Evolutionary conservation across 2,797 vertebrate species (phyloP).

Genomic region (Alauda arvensis): DNA sequence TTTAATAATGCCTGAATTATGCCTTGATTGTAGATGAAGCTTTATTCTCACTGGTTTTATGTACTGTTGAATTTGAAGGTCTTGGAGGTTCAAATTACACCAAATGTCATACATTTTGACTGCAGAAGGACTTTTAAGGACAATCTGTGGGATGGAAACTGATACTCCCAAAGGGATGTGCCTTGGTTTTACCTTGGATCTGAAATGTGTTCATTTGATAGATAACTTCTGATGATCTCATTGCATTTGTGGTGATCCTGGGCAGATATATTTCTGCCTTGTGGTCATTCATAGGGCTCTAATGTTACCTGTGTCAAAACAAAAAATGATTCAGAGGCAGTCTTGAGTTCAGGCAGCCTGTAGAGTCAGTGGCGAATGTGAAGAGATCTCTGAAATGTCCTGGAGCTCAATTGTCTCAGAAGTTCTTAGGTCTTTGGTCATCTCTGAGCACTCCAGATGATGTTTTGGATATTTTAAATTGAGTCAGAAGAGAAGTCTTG

Average conservation of each 20-base stretch:
- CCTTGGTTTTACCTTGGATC: neutral
- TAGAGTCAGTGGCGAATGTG: neutral
- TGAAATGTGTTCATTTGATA: neutral
- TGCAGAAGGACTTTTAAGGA: neutral
- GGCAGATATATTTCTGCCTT: neutral
- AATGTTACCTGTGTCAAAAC: neutral
- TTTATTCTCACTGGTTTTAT: neutral
- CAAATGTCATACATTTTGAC: neutral
- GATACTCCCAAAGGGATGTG: neutral
- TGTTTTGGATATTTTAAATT: neutral
- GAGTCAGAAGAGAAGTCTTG: neutral
- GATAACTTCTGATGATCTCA: neutral
- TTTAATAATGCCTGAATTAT: neutral
- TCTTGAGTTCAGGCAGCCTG: neutral
- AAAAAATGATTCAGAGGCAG: neutral
- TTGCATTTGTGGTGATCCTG: neutral
- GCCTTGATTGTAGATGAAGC: neutral
- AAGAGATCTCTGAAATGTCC: neutral
- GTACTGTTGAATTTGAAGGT: neutral
- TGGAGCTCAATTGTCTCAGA: neutral
- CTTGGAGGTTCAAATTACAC: neutral
- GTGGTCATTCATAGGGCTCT: neutral
- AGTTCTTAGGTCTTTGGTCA: neutral
- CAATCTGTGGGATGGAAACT: neutral
- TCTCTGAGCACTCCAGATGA: neutral